Conservation (phyloP, 2,888 invertebrate species). For the Parelbella ahira region DNA sequence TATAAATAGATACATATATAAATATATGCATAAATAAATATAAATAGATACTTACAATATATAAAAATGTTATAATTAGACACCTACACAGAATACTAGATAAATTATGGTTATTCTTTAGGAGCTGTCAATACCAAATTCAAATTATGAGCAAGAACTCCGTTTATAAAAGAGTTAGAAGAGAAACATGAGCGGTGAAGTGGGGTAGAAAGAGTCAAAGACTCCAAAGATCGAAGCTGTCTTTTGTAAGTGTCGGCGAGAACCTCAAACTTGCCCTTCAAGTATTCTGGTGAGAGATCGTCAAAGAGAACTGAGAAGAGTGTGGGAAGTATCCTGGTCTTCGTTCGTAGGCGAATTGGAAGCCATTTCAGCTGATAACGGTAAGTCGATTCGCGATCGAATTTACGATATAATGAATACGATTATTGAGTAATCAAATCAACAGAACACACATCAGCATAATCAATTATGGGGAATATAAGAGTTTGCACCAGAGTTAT, state of each 20-base stretch:
- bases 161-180: too few relatives aligned
- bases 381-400: not conserved
- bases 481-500: too few relatives aligned
- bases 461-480: not conserved
- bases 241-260: not conserved
- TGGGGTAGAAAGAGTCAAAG: not conserved
- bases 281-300: not conserved
- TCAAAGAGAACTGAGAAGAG: conserved; percentile 1
- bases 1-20: too few relatives aligned
- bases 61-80: too few relatives aligned
- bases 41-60: too few relatives aligned
- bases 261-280: not conserved
- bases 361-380: conserved; percentile 8
- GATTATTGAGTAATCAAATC: not conserved
- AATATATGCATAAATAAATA: too few relatives aligned
- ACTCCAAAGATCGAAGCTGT: not conserved
- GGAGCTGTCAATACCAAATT: too few relatives aligned
- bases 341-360: not conserved
- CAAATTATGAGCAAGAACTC: too few relatives aligned
- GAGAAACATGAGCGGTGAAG: too few relatives aligned
- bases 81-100: too few relatives aligned
- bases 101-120: too few relatives aligned
- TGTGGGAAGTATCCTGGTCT: not conserved
- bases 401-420: conserved; percentile 4
- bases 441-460: not conserved